Conservation (phyloP, 2,797 vertebrate species). For the Hypotaenidia philippensis region DNA sequence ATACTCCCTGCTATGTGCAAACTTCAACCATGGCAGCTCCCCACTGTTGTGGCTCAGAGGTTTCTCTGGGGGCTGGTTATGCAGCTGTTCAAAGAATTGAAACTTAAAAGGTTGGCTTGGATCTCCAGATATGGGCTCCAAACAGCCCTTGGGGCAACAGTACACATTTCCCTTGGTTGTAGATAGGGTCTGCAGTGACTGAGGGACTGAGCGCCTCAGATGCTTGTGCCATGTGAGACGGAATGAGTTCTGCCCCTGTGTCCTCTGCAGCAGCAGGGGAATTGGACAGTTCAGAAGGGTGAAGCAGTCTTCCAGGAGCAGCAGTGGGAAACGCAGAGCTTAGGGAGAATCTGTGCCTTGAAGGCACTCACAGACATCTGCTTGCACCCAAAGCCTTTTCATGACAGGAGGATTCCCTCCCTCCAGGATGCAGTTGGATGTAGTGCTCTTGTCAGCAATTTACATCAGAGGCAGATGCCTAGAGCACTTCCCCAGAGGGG, state of each 20-base stretch:
- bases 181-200: background rate
- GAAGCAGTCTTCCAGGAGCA: background rate
- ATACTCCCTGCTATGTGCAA: fast-evolving
- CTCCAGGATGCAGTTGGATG: background rate
- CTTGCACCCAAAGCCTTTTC: background rate
- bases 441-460: background rate
- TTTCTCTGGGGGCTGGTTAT: background rate
- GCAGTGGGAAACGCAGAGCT: background rate
- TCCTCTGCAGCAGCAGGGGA: background rate
- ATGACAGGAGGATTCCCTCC: background rate
- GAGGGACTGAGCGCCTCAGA: background rate
- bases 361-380: background rate
- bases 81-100: background rate
- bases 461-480: background rate
- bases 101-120: background rate
- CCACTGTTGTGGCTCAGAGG: background rate
- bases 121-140: background rate
- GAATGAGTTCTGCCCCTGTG: fast-evolving
- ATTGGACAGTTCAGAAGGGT: background rate
- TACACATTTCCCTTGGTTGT: background rate
- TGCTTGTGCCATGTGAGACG: background rate
- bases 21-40: background rate
- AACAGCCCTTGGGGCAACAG: background rate
- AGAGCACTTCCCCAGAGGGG: background rate
- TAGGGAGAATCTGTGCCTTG: background rate